Conservation (phyloP, 2,888 invertebrate species). For the Tricholauxania praeusta region DNA sequence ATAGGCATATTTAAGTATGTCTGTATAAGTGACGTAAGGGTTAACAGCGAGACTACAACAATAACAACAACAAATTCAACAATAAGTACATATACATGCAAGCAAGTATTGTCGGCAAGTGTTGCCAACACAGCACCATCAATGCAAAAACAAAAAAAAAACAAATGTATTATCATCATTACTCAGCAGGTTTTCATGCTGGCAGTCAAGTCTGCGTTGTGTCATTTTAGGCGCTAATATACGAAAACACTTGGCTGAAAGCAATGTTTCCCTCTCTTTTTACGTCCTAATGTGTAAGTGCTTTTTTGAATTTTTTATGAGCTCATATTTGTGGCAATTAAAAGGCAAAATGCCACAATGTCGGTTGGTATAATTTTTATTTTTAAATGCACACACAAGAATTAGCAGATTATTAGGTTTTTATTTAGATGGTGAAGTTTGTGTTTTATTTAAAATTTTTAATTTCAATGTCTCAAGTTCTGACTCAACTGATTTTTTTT, state of each 20-base stretch:
- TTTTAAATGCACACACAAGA: too few species aligned
- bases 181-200: not conserved
- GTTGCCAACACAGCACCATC: not conserved
- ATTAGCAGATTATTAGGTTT: too few species aligned
- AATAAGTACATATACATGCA: not conserved
- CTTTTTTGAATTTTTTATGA: constrained; percentile 23
- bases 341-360: not conserved
- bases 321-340: constrained; percentile 29
- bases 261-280: not conserved
- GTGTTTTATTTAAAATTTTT: too few species aligned
- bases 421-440: too few species aligned
- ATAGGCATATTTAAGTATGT: too few species aligned
- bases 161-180: not conserved
- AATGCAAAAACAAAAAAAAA: not conserved
- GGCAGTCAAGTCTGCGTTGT: not conserved
- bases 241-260: not conserved
- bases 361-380: too few species aligned
- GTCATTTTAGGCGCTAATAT: constrained; percentile 23
- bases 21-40: constrained; percentile 13
- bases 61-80: not conserved
- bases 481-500: too few species aligned
- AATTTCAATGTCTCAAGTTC: too few species aligned
- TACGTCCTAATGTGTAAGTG: not conserved
- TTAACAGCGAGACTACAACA: constrained; percentile 16
- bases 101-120: not conserved